Evolutionary conservation across 1,140 invertebrate genomes (phyloP).

Genomic region (Leptopilina clavipes): DNA sequence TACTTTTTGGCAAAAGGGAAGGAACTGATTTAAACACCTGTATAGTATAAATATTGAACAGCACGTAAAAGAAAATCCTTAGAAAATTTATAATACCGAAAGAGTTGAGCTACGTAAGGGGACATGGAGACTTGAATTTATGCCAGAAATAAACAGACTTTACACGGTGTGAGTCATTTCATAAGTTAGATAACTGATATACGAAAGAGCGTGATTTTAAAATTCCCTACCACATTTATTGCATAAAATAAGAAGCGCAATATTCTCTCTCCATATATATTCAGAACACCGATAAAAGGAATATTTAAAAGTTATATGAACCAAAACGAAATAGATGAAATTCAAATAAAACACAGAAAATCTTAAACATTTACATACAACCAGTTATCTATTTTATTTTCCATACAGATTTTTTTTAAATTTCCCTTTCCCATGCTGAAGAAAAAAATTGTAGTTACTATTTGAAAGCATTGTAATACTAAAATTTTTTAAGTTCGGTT

Average conservation of each 20-base stretch:
- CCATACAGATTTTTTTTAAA: too few relatives aligned
- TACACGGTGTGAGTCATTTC: not conserved
- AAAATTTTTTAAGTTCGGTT: too few relatives aligned
- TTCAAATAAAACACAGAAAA: not conserved
- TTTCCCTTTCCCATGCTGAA: too few relatives aligned
- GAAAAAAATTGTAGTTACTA: too few relatives aligned
- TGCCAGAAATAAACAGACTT: not conserved
- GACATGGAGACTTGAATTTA: not conserved
- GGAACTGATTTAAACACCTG: too few relatives aligned
- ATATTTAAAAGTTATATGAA: not conserved
- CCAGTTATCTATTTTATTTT: too few relatives aligned
- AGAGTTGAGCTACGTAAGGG: not conserved
- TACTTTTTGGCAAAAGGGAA: too few relatives aligned
- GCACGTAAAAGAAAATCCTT: not conserved
- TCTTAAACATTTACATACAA: not conserved
- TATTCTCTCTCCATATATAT: not conserved
- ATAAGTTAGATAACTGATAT: not conserved
- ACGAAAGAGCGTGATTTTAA: not conserved
- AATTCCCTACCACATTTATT: not conserved
- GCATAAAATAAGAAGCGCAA: conserved; percentile 4
- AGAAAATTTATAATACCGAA: not conserved
- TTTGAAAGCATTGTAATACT: too few relatives aligned
- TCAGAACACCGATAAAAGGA: not conserved
- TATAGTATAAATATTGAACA: too few relatives aligned
- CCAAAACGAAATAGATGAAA: not conserved